Percentiles rank a stretch among this genome's conserved stretches.
These are phyloP conservation scores for Rotaria sp. DNA, from an alignment of 2,888 invertebrate species.

Conservation along the genomic window DNA sequence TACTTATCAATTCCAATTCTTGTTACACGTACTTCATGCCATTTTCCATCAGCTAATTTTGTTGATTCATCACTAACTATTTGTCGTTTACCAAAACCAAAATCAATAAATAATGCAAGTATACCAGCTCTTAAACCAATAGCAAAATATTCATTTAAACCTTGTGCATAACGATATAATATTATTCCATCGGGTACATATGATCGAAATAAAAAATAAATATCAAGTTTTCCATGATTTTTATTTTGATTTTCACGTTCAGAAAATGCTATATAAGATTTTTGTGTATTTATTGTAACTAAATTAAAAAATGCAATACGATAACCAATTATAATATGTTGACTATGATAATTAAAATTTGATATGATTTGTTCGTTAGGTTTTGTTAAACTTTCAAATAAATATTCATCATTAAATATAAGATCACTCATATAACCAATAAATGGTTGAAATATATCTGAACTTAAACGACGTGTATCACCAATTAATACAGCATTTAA, in stretches of 20 bases:
- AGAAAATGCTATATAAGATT: not conserved
- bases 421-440: conserved; percentile 11
- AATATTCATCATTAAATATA: not conserved
- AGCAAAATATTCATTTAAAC: conserved; percentile 24
- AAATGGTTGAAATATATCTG: not conserved
- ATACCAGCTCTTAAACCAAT: conserved; percentile 16
- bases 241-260: conserved; percentile 21
- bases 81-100: conserved; percentile 18
- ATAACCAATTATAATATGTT: not conserved
- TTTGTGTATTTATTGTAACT: not conserved
- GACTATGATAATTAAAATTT: not conserved
- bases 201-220: conserved; percentile 12
- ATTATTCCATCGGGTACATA: conserved; percentile 20
- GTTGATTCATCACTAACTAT: conserved; percentile 7
- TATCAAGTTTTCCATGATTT: conserved; percentile 20
- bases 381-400: not conserved
- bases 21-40: conserved; percentile 22
- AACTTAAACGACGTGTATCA: conserved; percentile 23
- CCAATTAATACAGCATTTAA: conserved; percentile 12
- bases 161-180: conserved; percentile 16
- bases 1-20: conserved; percentile 22
- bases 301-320: conserved; percentile 24
- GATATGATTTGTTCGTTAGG: not conserved
- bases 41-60: conserved; percentile 26
- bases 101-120: not conserved